These are phyloP conservation scores for Petrocephalus sullivani DNA, from an alignment of 2,797 vertebrate genomes.

Conservation along the genomic window DNA sequence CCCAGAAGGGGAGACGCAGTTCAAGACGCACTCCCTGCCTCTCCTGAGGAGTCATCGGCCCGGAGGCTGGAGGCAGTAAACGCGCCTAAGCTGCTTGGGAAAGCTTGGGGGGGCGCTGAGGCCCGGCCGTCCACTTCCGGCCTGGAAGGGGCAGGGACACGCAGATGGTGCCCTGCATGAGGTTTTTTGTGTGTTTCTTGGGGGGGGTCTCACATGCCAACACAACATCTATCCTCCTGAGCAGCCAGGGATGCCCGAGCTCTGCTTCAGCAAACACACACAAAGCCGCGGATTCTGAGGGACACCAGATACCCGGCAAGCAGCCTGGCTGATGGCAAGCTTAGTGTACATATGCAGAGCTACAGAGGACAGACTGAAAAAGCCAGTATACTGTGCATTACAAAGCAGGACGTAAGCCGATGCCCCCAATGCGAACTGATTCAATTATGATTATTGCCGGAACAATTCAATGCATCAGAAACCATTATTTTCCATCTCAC, in stretches of 20 bases:
- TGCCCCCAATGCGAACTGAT: neutral
- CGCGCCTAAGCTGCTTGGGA: slow-evolving; percentile 60
- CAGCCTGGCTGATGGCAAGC: neutral
- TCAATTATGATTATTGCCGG: neutral
- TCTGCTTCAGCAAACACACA: neutral
- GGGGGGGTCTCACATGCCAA: neutral
- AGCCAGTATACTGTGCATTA: neutral
- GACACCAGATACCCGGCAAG: neutral
- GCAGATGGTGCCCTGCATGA: slow-evolving; percentile 51
- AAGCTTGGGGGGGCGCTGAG: slow-evolving; percentile 46
- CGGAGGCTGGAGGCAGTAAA: slow-evolving; percentile 50
- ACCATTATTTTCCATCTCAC: neutral
- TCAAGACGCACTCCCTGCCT: neutral
- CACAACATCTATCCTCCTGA: neutral
- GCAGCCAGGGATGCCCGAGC: neutral
- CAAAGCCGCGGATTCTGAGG: neutral
- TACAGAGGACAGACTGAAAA: neutral
- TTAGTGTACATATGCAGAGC: neutral
- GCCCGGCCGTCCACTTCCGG: neutral
- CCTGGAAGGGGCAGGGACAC: slow-evolving; percentile 44
- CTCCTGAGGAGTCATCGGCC: slow-evolving; percentile 50
- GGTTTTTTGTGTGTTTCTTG: neutral
- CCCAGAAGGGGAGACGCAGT: neutral
- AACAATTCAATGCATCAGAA: no score
- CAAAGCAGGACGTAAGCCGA: neutral